These are phyloP conservation scores for Arrhamphus sclerolepis DNA, from an alignment of 2,797 vertebrate species.

Conservation along the genomic window DNA sequence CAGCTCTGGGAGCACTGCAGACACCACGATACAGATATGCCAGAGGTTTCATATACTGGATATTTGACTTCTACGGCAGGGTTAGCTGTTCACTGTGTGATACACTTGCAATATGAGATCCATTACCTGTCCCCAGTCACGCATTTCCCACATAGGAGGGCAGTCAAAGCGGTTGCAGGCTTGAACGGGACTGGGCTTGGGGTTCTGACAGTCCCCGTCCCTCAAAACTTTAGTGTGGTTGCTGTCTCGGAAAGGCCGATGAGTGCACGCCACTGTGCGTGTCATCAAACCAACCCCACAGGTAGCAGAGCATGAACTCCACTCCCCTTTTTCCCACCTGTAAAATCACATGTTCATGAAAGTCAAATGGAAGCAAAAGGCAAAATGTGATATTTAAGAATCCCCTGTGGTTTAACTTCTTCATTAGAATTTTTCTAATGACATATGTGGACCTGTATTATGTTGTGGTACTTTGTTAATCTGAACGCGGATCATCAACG, in stretches of 20 bases:
- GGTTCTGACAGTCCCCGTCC: constrained; percentile 84
- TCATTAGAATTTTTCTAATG: constrained; percentile 28
- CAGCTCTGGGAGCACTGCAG: constrained; percentile 91
- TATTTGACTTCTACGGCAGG: neutral
- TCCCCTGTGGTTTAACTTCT: constrained; percentile 21
- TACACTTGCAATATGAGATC: neutral
- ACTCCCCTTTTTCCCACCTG: constrained; percentile 92
- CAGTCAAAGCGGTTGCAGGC: constrained; percentile 96
- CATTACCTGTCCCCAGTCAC: constrained; percentile 89
- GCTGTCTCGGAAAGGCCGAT: constrained; percentile 82
- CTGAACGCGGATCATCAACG: constrained; percentile 30
- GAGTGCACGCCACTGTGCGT: constrained; percentile 87
- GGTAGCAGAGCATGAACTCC: constrained; percentile 92
- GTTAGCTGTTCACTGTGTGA: neutral
- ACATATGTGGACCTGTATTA: constrained; percentile 38
- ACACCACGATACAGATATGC: constrained; percentile 27
- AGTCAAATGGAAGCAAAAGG: constrained; percentile 30
- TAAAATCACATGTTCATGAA: constrained; percentile 40
- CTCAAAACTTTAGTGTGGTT: constrained; percentile 83
- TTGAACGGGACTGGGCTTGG: constrained; percentile 88
- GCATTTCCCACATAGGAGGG: constrained; percentile 88
- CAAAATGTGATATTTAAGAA: constrained; percentile 58
- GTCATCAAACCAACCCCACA: constrained; percentile 94
- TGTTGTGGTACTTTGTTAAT: constrained; percentile 37
- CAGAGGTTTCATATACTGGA: constrained; percentile 8